A percentile compares a stretch with the other conserved stretches of the same genome.
Conservation (phyloP, 2,113 vertebrate species). For the Uria lomvia region DNA sequence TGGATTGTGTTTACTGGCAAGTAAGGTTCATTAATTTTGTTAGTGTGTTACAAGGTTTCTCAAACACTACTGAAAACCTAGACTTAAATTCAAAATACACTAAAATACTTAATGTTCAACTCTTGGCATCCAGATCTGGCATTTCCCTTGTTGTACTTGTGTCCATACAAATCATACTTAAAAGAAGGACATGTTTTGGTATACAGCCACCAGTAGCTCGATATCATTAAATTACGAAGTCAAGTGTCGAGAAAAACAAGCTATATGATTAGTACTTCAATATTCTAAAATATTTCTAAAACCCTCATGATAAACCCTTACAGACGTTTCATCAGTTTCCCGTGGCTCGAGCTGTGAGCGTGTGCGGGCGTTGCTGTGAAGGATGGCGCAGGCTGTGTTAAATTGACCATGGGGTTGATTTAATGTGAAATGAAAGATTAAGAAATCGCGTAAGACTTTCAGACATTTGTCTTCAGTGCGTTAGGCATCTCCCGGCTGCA, state of each 20-base stretch:
- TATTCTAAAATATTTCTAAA: not conserved
- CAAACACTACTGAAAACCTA: not conserved
- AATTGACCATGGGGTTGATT: not conserved
- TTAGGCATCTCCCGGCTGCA: not conserved
- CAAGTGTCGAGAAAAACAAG: not conserved
- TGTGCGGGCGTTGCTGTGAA: accelerated
- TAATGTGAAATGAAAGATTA: not conserved
- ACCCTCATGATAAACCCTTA: accelerated
- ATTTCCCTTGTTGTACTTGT: not conserved
- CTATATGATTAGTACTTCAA: not conserved
- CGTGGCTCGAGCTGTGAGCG: accelerated
- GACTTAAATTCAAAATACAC: not conserved
- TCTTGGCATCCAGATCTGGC: not conserved
- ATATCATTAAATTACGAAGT: not conserved
- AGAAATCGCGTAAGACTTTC: not conserved
- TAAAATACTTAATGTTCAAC: not conserved
- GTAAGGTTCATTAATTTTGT: slow-evolving; percentile 56
- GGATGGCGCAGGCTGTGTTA: not conserved
- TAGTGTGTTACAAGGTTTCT: not conserved
- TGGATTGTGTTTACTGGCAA: slow-evolving; percentile 52
- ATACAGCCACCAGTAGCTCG: not conserved
- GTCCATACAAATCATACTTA: not conserved
- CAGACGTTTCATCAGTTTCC: not conserved
- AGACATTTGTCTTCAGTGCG: not conserved
- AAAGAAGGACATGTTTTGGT: not conserved